These are phyloP conservation scores for Acleris cristana DNA, from an alignment of 2,888 invertebrate species.

Conservation along the genomic window DNA sequence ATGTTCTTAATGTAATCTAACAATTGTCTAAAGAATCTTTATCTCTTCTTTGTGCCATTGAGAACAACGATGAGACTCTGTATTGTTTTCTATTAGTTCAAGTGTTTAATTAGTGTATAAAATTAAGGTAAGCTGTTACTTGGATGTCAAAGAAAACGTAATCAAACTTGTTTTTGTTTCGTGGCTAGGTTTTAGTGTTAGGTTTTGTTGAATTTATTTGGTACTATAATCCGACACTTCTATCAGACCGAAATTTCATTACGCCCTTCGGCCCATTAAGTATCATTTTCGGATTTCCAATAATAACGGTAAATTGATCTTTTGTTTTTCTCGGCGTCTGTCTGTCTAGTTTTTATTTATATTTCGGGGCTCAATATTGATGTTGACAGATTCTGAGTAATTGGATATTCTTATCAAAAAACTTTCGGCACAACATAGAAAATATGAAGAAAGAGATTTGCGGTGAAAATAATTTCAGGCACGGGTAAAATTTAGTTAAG, in stretches of 20 bases:
- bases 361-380: constrained; percentile 20
- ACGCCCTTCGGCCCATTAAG: constrained; percentile 10
- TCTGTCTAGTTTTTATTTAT: constrained; percentile 14
- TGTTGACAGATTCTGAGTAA: constrained; percentile 29
- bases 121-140: background rate
- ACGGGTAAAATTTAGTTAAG: no score
- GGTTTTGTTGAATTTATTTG: no score
- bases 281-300: constrained; percentile 24
- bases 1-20: no score
- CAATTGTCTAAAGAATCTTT: no score
- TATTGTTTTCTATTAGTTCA: no score
- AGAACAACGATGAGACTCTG: no score
- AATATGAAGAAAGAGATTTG: background rate
- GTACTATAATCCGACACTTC: background rate
- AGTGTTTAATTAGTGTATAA: background rate
- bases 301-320: constrained; percentile 24
- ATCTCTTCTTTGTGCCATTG: no score
- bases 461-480: background rate
- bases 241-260: constrained; percentile 13
- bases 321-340: constrained; percentile 16
- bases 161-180: background rate
- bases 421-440: constrained; percentile 4
- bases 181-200: no score
- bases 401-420: constrained; percentile 26
- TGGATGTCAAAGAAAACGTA: background rate